Evolutionary conservation across 2,888 invertebrate genomes (phyloP).

Genomic region (Vannuccia rotundouncinata): DNA sequence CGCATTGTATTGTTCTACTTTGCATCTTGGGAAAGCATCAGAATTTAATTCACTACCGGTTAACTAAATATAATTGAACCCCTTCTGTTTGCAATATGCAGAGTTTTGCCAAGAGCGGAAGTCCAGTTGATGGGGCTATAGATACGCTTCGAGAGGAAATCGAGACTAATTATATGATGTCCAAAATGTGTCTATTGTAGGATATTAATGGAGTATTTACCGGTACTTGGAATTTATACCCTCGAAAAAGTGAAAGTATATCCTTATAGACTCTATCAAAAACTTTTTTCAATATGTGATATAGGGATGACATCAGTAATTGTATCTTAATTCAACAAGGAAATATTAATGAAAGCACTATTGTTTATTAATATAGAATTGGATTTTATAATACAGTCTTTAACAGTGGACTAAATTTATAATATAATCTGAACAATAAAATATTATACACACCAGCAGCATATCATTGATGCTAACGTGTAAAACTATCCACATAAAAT

Average conservation of each 20-base stretch:
- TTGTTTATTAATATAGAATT: too few relatives aligned
- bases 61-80: not conserved
- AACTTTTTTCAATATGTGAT: too few relatives aligned
- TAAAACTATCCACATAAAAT: too few relatives aligned
- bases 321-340: too few relatives aligned
- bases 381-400: too few relatives aligned
- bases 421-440: too few relatives aligned
- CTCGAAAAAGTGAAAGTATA: not conserved
- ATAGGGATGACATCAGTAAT: too few relatives aligned
- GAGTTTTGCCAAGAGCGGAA: not conserved
- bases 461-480: too few relatives aligned
- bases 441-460: too few relatives aligned
- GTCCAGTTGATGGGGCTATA: not conserved
- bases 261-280: not conserved
- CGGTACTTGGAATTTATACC: not conserved
- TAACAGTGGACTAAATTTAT: too few relatives aligned
- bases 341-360: too few relatives aligned
- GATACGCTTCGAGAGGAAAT: not conserved
- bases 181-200: not conserved
- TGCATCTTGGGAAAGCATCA: not conserved
- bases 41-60: not conserved
- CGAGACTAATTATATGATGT: not conserved
- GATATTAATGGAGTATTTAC: not conserved
- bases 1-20: not conserved
- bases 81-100: not conserved